These are phyloP conservation scores for Phallusia fumigata DNA, from an alignment of 23 tunicate genomes.

Conservation along the genomic window DNA sequence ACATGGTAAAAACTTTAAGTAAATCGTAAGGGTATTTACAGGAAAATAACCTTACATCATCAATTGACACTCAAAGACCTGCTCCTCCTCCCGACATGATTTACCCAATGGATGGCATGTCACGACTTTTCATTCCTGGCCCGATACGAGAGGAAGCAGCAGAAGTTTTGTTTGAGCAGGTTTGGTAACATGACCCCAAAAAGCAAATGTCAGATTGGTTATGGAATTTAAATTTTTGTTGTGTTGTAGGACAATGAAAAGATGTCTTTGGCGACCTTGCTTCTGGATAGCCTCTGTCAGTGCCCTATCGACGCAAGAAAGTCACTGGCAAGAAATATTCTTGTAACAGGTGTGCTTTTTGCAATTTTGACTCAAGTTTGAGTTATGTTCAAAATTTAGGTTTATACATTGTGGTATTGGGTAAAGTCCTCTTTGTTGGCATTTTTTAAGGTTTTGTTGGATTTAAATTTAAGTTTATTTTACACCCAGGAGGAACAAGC, in stretches of 20 bases:
- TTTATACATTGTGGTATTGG: too few species aligned
- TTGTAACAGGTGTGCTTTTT: slow-evolving; percentile 61
- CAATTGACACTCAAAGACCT: slow-evolving; percentile 14
- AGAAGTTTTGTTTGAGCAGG: slow-evolving; percentile 89
- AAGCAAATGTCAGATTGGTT: neutral
- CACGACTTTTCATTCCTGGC: slow-evolving; percentile 66
- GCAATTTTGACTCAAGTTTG: too few species aligned
- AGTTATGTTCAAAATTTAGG: too few species aligned
- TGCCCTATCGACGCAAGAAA: slow-evolving; percentile 76
- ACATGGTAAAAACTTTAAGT: neutral
- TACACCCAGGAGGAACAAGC: slow-evolving; percentile 73
- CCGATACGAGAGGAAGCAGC: slow-evolving; percentile 64
- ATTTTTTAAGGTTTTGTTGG: too few species aligned
- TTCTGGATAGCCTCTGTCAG: slow-evolving; percentile 60
- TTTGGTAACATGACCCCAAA: neutral
- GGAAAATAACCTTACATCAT: neutral
- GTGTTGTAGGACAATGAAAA: slow-evolving; percentile 75
- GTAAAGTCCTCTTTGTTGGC: too few species aligned
- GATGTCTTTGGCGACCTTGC: slow-evolving; percentile 64
- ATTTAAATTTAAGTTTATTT: neutral
- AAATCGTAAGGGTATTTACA: neutral
- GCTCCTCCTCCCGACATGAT: slow-evolving; percentile 74
- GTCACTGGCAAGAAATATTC: slow-evolving; percentile 54
- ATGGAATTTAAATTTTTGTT: neutral
- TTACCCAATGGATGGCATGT: slow-evolving; percentile 59